These are phyloP conservation scores for Plagiodera versicolora DNA, from an alignment of 2,888 invertebrate genomes.

Conservation along the genomic window DNA sequence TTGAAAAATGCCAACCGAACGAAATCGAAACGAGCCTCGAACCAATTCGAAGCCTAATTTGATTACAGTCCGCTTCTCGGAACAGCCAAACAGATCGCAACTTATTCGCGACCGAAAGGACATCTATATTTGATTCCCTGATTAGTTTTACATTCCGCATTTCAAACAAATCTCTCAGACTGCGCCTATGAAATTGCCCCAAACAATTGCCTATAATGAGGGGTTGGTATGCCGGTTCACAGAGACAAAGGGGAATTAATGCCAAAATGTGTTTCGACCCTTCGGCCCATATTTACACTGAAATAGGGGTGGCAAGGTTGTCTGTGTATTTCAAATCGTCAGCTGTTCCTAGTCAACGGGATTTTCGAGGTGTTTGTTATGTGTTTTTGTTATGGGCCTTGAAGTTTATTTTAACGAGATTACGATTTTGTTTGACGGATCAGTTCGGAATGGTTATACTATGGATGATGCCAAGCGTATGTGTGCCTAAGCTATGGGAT, in stretches of 20 bases:
- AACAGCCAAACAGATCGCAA: slow-evolving; percentile 10
- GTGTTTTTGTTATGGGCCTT: slow-evolving; percentile 39
- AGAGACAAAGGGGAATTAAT: slow-evolving; percentile 37
- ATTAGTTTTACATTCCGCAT: slow-evolving; percentile 22
- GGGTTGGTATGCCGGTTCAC: slow-evolving; percentile 36
- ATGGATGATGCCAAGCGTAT: background rate
- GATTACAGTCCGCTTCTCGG: slow-evolving; percentile 9
- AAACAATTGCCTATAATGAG: slow-evolving; percentile 35
- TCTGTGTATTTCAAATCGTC: slow-evolving; percentile 35
- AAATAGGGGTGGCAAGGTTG: slow-evolving; percentile 22
- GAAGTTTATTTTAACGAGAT: slow-evolving; percentile 42
- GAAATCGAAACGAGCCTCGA: slow-evolving; percentile 5
- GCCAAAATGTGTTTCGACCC: slow-evolving; percentile 36
- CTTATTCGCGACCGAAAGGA: slow-evolving; percentile 19
- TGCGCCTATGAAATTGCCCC: slow-evolving; percentile 25
- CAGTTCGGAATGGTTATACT: background rate
- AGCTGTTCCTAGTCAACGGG: slow-evolving; percentile 28
- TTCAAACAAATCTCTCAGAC: slow-evolving; percentile 18
- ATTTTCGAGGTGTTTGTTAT: slow-evolving; percentile 40
- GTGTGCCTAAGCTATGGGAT: background rate
- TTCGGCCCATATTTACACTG: slow-evolving; percentile 34
- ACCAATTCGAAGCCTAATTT: slow-evolving; percentile 9
- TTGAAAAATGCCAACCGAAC: slow-evolving; percentile 1
- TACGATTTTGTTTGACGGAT: slow-evolving; percentile 13
- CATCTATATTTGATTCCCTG: slow-evolving; percentile 27